Conservation (phyloP, 2,113 vertebrate species). For the Epinephelus lanceolatus region DNA sequence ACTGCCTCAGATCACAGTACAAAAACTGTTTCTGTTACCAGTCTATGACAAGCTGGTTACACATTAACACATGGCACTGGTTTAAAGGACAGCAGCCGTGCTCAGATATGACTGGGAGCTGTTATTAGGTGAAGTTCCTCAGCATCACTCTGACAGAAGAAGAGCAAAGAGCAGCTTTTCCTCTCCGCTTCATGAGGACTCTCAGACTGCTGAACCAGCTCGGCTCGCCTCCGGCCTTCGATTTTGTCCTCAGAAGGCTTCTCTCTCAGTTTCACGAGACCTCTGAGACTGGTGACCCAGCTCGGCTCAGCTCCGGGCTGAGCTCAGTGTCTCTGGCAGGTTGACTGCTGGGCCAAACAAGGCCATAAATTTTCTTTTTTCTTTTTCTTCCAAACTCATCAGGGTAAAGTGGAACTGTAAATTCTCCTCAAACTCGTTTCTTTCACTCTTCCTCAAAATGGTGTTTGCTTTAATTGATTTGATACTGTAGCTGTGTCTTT, state of each 20-base stretch:
- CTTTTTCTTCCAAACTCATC: neutral
- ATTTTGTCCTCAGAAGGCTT: conserved; percentile 35
- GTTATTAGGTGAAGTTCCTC: neutral
- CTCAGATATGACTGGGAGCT: neutral
- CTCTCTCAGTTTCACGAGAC: conserved; percentile 22
- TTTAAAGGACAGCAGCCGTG: too few relatives aligned
- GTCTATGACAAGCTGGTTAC: neutral
- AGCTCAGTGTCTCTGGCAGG: neutral
- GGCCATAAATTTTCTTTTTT: neutral
- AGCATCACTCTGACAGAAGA: neutral
- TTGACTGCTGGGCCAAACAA: neutral
- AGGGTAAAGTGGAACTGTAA: neutral
- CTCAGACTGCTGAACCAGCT: conserved; percentile 54
- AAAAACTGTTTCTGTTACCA: neutral
- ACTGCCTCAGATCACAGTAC: neutral
- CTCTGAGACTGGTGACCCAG: neutral
- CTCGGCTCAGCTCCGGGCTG: conserved; percentile 12
- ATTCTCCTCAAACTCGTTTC: neutral
- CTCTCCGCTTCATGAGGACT: neutral
- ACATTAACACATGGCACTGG: neutral
- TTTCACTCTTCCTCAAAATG: neutral
- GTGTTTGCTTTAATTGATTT: neutral
- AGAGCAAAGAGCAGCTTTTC: conserved; percentile 2
- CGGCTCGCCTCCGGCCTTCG: conserved; percentile 13
- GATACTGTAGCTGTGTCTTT: neutral